Base-by-base conservation (phyloP, 2,797 vertebrate species). In the Lagodon rhomboides region DNA sequence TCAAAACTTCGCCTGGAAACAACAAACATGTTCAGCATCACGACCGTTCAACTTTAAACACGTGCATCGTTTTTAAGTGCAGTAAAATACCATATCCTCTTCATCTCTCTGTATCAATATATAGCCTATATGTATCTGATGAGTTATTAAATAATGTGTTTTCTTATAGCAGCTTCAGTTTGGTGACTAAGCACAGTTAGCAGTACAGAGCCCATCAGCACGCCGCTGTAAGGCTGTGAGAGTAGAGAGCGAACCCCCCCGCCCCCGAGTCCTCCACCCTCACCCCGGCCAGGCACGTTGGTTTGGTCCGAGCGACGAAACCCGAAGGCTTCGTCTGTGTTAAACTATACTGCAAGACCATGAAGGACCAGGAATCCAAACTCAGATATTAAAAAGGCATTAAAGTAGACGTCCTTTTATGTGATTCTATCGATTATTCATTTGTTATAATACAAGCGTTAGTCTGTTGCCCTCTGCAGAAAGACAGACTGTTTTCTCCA, bases 131-230 rank as follows among this genome's bases (percentile, higher is more conserved):
- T 66, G 66, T 66, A 69, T 85, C 47, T 82, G 49, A 68, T 60
- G 77, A 77, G 56, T 38, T 80, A 78, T 87, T 83, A 81, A 84
- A 92, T 87, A 71, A 80, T 43, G 49, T 58, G 67, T 78, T 66
- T 46, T 77, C 51, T 87, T 49, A 73, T 93, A 95, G 95, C 94
- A 95, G 94, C 95, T 91, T 56, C 7, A 75, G 90, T 91, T 86
- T 88, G 89, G 82, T 77, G 87, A 85, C 68, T 65, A 73, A 34
- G 80, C 69, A 77, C 82, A 75, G 85, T 73, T 68, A 85, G 85
- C 76, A 83, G 82, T 64, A 51, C 49, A 66, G 60, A 82, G 67
- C 79, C 66, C 60, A 62, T 75, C 68, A 74, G 80, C 63, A 61
- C 22, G 38, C 49, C 15, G 76, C 79, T 62, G 65, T 62, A 75